A percentile compares a stretch with the other conserved stretches of the same genome.
These are phyloP conservation scores for Drosophila dunni DNA, from an alignment of 1,140 invertebrate species.

Conservation along the genomic window DNA sequence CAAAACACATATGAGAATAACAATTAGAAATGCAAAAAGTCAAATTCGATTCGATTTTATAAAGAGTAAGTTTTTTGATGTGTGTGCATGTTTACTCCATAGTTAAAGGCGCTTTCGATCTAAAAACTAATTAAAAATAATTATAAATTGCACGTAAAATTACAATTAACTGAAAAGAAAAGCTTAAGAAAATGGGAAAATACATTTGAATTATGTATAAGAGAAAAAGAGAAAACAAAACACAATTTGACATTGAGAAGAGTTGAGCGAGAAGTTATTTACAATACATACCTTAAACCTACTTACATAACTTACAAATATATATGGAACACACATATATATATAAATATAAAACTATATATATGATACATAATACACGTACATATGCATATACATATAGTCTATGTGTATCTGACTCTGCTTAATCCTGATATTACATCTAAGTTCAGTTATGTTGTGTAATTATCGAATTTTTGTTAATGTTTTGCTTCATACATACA, in stretches of 20 bases:
- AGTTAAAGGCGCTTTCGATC: slow-evolving; percentile 74
- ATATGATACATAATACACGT: slow-evolving; percentile 28
- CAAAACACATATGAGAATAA: slow-evolving; percentile 10
- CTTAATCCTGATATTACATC: slow-evolving; percentile 81
- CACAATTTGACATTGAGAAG: slow-evolving; percentile 31
- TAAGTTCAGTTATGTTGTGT: slow-evolving; percentile 82
- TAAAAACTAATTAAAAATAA: slow-evolving; percentile 25
- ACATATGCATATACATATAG: slow-evolving; percentile 48
- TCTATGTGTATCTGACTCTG: slow-evolving; percentile 59
- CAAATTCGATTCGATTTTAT: slow-evolving; percentile 63
- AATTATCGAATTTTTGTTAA: slow-evolving; percentile 82
- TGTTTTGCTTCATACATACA: slow-evolving; percentile 79
- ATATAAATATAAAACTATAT: slow-evolving; percentile 43
- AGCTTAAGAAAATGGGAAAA: slow-evolving; percentile 37
- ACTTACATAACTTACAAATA: slow-evolving; percentile 64
- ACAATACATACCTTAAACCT: slow-evolving; percentile 70
- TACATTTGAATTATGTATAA: slow-evolving; percentile 47
- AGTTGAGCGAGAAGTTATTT: slow-evolving; percentile 65
- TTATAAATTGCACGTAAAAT: slow-evolving; percentile 44
- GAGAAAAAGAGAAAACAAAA: slow-evolving; percentile 13
- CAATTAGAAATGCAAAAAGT: slow-evolving; percentile 22
- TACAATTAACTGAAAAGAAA: slow-evolving; percentile 28
- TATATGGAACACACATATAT: slow-evolving; percentile 17
- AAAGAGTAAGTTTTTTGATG: slow-evolving; percentile 54
- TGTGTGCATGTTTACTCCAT: slow-evolving; percentile 70